A percentile compares a stretch with the other conserved stretches of the same genome.
These are phyloP conservation scores for Tetramorium alpestre DNA, from an alignment of 1,140 invertebrate genomes.

Conservation along the genomic window DNA sequence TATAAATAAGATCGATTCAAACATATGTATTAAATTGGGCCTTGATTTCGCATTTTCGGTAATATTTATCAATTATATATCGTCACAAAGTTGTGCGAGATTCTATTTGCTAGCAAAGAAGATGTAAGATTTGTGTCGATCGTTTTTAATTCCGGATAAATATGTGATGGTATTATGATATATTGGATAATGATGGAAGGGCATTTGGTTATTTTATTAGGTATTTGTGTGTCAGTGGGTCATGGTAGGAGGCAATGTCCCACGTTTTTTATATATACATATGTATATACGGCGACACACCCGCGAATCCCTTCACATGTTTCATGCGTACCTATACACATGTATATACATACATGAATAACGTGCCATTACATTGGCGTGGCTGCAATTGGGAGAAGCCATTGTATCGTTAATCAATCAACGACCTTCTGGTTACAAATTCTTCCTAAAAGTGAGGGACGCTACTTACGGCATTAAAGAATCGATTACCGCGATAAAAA, in stretches of 20 bases:
- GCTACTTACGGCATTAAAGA: not conserved
- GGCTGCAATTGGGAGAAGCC: not conserved
- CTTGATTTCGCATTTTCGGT: not conserved
- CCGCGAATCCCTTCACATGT: constrained; percentile 51
- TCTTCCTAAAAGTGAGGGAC: constrained; percentile 6
- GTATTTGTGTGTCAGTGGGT: constrained; percentile 82
- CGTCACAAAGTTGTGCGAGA: not conserved
- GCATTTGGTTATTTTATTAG: constrained; percentile 51
- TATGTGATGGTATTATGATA: not conserved
- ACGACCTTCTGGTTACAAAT: constrained; percentile 34
- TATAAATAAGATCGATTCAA: constrained; percentile 12
- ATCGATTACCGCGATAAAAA: not conserved
- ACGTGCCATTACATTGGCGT: constrained; percentile 27
- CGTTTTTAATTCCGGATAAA: not conserved
- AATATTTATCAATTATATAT: constrained; percentile 10
- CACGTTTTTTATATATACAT: constrained; percentile 65
- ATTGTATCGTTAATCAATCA: constrained; percentile 39
- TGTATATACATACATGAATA: not conserved
- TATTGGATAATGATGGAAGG: constrained; percentile 37
- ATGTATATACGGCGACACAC: constrained; percentile 32
- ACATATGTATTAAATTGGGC: not conserved
- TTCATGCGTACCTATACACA: constrained; percentile 30
- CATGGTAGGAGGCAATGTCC: constrained; percentile 76
- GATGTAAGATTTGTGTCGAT: not conserved
- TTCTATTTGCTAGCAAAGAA: not conserved